Evolutionary conservation across 2,888 invertebrate species (phyloP).

Genomic region (Sphaeridia pumilis): DNA sequence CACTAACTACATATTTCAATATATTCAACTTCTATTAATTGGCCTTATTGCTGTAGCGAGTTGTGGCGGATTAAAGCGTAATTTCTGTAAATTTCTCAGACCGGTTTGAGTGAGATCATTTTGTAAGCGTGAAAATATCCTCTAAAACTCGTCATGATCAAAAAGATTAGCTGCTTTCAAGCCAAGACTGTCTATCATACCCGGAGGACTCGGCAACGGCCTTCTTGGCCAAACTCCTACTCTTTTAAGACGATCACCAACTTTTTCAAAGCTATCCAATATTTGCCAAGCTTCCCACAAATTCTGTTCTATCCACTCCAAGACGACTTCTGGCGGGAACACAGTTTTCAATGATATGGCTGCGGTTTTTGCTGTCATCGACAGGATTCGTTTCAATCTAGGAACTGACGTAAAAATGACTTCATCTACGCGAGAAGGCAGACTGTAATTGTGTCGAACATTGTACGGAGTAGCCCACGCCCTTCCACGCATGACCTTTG

Average conservation of each 20-base stretch:
- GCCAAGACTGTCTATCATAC: slow-evolving; percentile 32
- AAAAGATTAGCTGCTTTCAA: slow-evolving; percentile 23
- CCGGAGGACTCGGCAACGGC: slow-evolving; percentile 26
- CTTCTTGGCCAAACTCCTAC: slow-evolving; percentile 29
- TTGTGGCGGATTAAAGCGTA: too few relatives aligned
- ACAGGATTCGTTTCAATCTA: slow-evolving; percentile 27
- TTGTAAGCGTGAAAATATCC: too few relatives aligned
- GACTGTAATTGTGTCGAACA: slow-evolving; percentile 32
- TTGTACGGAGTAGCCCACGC: slow-evolving; percentile 35
- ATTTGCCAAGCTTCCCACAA: slow-evolving; percentile 35
- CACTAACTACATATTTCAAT: too few relatives aligned
- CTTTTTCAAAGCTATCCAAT: slow-evolving; percentile 25
- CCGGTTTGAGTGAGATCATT: too few relatives aligned
- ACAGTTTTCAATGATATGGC: slow-evolving; percentile 30
- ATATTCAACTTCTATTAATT: too few relatives aligned
- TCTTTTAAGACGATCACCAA: slow-evolving; percentile 27
- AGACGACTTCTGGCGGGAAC: slow-evolving; percentile 23
- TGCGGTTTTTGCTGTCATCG: slow-evolving; percentile 26
- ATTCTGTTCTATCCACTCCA: slow-evolving; percentile 36
- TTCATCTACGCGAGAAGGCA: slow-evolving; percentile 30
- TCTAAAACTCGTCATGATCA: slow-evolving; percentile 21
- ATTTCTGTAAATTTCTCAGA: too few relatives aligned
- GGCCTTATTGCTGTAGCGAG: too few relatives aligned
- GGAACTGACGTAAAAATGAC: slow-evolving; percentile 31
- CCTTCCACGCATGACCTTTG: slow-evolving; percentile 25